Base-by-base conservation (phyloP, 2,797 vertebrate species). In the Ceryle rudis region DNA sequence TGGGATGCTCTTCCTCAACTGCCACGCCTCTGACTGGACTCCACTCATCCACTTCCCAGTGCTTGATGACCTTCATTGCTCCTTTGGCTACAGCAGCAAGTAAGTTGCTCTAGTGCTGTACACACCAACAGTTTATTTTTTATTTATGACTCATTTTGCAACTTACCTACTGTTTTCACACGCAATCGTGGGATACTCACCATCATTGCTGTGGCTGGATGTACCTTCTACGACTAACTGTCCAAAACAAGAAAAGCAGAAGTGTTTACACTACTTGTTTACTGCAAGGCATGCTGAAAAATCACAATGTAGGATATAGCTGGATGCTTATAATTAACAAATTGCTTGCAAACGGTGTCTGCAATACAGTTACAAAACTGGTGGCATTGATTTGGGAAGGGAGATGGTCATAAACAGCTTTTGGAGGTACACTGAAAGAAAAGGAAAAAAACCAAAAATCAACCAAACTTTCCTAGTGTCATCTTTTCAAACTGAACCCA, bases 151-250 rank as follows among this genome's bases (percentile, higher is more conserved):
- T 54, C 37, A 14, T 6, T 29, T 39, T 70, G 21, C 60, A 66
- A 0, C 22, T 49, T 8, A 2, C 14, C 46, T 47, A 23, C 49
- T 46, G 25, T 10, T 91, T 37, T 60, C 89, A 10, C 7, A 5
- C 3, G 29, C 44, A 23, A 0, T 7, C 39, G 21, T 15, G 37
- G 52, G 41, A 41, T 9, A 14, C 16, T 25, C 42, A 0, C 35
- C 57, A 14, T 28, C 58, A 20, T 4, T 26, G 37, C 78, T 46
- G 29, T 21, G 55, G 9, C 31, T 88, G 46, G 13, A 22, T 55
- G 28, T 26, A 11, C 64, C 60, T 71, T 5, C 55, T 31, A 22
- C 13, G 16, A 29, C 16, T n/a, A 19, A 26, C 39, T 37, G 47
- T 21, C 21, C 79, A 54, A 60, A 79, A 19, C 5, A 55, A 54